Percentiles rank a stretch among this genome's conserved stretches.
Conservation (phyloP, 1,140 invertebrate genomes). For the Brachionus rubens region DNA sequence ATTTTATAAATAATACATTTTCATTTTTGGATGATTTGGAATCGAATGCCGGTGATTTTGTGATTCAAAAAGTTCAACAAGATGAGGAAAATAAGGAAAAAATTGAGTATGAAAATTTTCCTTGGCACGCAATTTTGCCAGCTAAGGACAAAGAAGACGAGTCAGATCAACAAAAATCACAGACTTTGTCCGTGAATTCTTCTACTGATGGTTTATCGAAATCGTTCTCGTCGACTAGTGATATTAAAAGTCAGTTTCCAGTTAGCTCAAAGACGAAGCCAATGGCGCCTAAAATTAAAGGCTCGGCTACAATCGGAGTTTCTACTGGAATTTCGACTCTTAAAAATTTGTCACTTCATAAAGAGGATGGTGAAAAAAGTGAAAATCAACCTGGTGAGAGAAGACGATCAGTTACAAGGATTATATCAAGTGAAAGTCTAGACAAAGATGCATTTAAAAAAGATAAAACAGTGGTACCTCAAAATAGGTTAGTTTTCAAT, state of each 20-base stretch:
- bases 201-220: conserved; percentile 5
- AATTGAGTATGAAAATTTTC: conserved; percentile 30
- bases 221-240: not conserved
- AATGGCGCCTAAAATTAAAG: conserved; percentile 26
- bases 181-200: conserved; percentile 1
- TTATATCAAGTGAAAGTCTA: not conserved
- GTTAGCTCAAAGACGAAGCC: conserved; percentile 16
- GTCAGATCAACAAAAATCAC: conserved; percentile 2
- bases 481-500: not conserved
- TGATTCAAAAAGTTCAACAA: not conserved
- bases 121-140: conserved; percentile 39
- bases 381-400: not conserved
- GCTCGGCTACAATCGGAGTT: conserved; percentile 20
- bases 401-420: conserved; percentile 8
- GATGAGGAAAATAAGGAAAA: not conserved
- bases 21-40: conserved; percentile 44
- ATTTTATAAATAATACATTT: conserved; percentile 40
- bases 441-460: not conserved
- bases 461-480: not conserved
- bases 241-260: not conserved
- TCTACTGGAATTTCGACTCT: not conserved
- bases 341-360: not conserved
- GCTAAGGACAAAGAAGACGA: not conserved
- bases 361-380: not conserved
- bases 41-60: not conserved